These are phyloP conservation scores for Drosophila rhopaloa DNA, from an alignment of 1,140 invertebrate species.

Conservation along the genomic window DNA sequence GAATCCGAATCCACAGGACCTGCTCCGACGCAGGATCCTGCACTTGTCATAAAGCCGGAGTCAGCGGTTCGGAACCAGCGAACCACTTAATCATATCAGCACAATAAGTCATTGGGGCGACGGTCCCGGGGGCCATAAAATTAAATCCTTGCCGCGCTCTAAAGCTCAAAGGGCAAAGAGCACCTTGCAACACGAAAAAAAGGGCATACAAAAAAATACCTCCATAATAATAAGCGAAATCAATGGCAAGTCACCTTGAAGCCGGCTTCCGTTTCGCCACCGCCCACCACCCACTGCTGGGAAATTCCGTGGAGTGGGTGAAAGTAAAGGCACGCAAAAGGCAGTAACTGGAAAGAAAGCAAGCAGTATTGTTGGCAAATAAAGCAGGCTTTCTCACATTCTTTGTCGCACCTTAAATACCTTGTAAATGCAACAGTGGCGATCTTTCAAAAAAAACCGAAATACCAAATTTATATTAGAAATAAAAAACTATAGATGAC, in stretches of 20 bases:
- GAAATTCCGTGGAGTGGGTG: neutral
- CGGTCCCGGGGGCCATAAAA: slow-evolving; percentile 65
- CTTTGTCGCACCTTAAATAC: neutral
- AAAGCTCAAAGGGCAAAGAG: slow-evolving; percentile 40
- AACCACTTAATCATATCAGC: slow-evolving; percentile 79
- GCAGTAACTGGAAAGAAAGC: neutral
- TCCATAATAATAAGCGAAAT: slow-evolving; percentile 54
- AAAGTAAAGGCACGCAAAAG: slow-evolving; percentile 17
- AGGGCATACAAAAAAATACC: slow-evolving; percentile 9
- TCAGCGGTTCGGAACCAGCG: slow-evolving; percentile 30
- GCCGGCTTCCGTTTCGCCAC: slow-evolving; percentile 14
- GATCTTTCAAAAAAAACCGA: too few relatives aligned
- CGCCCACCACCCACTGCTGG: neutral
- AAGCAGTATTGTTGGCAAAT: slow-evolving; percentile 1
- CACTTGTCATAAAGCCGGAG: slow-evolving; percentile 51
- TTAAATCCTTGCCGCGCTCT: slow-evolving; percentile 73
- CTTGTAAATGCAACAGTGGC: neutral
- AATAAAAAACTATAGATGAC: too few relatives aligned
- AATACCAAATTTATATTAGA: too few relatives aligned
- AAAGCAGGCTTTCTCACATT: neutral
- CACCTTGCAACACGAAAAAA: slow-evolving; percentile 20
- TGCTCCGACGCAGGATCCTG: slow-evolving; percentile 6
- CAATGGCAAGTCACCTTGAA: slow-evolving; percentile 60
- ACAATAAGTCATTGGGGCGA: slow-evolving; percentile 68
- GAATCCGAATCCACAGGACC: neutral